Evolutionary conservation across 1,140 invertebrate species (phyloP).

Genomic region (Drosophila carrolli): DNA sequence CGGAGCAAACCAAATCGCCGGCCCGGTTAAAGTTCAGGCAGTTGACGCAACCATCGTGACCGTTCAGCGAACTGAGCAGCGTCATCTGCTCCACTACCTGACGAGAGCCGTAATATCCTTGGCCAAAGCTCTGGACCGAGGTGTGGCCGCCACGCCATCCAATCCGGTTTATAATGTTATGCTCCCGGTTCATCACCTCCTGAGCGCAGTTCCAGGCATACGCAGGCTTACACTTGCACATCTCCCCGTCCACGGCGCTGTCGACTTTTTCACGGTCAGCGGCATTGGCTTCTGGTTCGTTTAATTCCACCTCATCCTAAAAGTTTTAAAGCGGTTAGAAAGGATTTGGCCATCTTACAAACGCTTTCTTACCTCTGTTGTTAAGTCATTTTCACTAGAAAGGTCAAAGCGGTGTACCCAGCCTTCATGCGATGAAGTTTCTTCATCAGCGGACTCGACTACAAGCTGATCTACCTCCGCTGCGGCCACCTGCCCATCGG

Average conservation of each 20-base stretch:
- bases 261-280: conserved; percentile 32
- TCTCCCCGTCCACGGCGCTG: conserved; percentile 37
- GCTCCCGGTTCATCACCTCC: conserved; percentile 71
- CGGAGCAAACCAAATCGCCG: conserved; percentile 87
- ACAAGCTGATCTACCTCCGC: background rate
- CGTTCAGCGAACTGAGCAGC: conserved; percentile 90
- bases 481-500: conserved; percentile 1
- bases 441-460: background rate
- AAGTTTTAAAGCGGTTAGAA: background rate
- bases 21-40: conserved; percentile 94
- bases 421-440: conserved; percentile 21
- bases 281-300: conserved; percentile 18
- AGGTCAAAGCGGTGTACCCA: conserved; percentile 13
- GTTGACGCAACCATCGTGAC: conserved; percentile 96
- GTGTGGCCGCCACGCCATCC: conserved; percentile 65
- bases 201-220: conserved; percentile 55
- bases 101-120: conserved; percentile 92
- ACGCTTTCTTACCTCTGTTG: conserved; percentile 17
- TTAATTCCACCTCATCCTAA: conserved; percentile 13
- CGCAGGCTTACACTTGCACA: conserved; percentile 62
- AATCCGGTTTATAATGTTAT: conserved; percentile 64
- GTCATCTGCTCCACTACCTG: conserved; percentile 93
- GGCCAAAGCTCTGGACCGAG: conserved; percentile 50
- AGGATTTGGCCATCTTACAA: background rate
- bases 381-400: conserved; percentile 26